phyloP scores from a whole-genome alignment of 2,888 invertebrate species.

The Andrena bicolor region DNA sequence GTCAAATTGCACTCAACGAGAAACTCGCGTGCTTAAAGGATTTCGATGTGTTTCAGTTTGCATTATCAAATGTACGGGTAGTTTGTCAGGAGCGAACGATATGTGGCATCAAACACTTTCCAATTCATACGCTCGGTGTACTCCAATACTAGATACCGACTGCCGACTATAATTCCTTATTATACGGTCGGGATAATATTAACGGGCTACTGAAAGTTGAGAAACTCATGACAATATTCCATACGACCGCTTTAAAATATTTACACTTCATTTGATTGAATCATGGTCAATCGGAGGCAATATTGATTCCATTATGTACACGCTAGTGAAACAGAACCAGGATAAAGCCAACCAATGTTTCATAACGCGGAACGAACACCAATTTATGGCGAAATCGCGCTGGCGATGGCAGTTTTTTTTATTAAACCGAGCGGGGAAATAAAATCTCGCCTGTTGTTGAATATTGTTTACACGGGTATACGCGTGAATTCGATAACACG shows the following conservation, averaged over 20 bases:
- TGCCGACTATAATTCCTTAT: no score
- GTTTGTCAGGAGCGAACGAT: background rate
- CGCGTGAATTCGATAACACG: background rate
- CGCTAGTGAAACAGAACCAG: background rate
- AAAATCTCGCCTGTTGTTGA: constrained; percentile 5
- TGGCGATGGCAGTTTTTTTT: background rate
- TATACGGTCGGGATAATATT: no score
- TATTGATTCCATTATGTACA: background rate
- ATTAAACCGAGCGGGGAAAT: background rate
- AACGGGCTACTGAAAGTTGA: background rate
- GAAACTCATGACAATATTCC: background rate
- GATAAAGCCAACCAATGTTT: constrained; percentile 12
- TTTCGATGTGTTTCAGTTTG: constrained; percentile 10
- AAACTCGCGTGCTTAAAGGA: constrained; percentile 36
- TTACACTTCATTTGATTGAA: background rate
- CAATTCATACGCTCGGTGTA: no score
- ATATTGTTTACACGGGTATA: constrained; percentile 13
- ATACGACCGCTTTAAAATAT: background rate
- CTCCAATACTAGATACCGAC: no score
- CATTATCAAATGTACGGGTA: constrained; percentile 36
- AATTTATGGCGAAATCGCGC: constrained; percentile 1
- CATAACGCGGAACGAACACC: background rate
- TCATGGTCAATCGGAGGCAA: background rate
- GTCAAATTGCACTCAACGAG: constrained; percentile 53
- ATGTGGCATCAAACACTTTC: no score